These are phyloP conservation scores for Mallotus villosus DNA, from an alignment of 2,797 vertebrate species.

Conservation along the genomic window DNA sequence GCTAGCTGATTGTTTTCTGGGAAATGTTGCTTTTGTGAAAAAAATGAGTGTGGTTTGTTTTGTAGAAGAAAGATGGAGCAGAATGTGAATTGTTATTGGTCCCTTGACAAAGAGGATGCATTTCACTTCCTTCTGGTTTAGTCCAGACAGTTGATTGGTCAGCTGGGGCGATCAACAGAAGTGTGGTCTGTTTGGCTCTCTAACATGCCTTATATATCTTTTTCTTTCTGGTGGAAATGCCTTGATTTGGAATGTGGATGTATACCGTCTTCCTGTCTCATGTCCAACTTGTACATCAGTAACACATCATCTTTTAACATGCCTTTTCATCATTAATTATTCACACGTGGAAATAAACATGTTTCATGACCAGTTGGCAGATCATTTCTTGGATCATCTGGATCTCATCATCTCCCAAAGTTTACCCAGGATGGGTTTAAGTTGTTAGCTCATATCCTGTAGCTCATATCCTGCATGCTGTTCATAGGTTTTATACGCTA, in stretches of 20 bases:
- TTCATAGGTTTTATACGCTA: neutral
- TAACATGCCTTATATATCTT: constrained; percentile 53
- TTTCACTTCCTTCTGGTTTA: constrained; percentile 13
- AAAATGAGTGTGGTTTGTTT: too few species aligned
- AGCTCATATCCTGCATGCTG: neutral
- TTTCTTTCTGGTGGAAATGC: constrained; percentile 47
- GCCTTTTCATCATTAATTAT: constrained; percentile 42
- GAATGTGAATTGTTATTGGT: neutral
- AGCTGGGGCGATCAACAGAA: constrained; percentile 35
- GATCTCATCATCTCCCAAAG: neutral
- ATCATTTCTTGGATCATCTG: neutral
- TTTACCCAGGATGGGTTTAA: neutral
- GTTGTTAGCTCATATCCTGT: neutral
- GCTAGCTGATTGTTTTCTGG: constrained; percentile 13
- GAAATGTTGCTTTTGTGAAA: neutral
- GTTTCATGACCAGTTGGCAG: constrained; percentile 23
- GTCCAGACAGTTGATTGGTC: constrained; percentile 7
- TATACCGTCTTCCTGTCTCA: constrained; percentile 37
- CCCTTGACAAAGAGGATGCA: constrained; percentile 8
- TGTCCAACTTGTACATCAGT: constrained; percentile 24
- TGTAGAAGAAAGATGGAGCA: neutral
- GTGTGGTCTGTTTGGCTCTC: constrained; percentile 36
- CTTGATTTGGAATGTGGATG: constrained; percentile 46
- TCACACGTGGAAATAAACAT: constrained; percentile 50
- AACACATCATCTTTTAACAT: constrained; percentile 45